phyloP scores from a whole-genome alignment of 2,888 invertebrate genomes.

The Drosophila lacicola region DNA sequence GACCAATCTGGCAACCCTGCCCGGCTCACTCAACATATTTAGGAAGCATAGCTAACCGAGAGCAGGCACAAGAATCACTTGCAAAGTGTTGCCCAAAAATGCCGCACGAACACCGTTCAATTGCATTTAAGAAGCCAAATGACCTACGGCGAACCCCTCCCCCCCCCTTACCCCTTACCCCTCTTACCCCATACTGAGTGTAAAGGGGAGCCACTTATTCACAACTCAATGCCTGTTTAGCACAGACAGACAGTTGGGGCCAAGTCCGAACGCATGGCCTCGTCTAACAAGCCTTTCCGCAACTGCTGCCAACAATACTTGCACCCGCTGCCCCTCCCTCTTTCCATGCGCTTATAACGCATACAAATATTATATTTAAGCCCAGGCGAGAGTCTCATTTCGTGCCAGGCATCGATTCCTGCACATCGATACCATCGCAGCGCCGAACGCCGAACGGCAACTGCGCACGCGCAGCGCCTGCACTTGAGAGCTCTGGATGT shows the following conservation, averaged over 20 bases:
- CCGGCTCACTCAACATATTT: constrained; percentile 16
- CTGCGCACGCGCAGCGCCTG: constrained; percentile 75
- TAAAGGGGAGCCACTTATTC: constrained; percentile 39
- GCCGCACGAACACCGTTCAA: constrained; percentile 73
- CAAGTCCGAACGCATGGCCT: constrained; percentile 25
- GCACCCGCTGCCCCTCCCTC: neutral
- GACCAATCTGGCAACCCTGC: constrained; percentile 46
- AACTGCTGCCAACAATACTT: constrained; percentile 63
- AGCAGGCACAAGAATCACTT: constrained; percentile 64
- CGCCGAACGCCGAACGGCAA: constrained; percentile 54
- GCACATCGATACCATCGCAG: constrained; percentile 61
- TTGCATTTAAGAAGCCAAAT: constrained; percentile 82
- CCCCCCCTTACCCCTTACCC: constrained; percentile 15
- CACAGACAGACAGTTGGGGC: constrained; percentile 22
- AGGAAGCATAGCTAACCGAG: constrained; percentile 41
- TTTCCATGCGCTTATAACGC: constrained; percentile 59
- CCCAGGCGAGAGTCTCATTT: constrained; percentile 55
- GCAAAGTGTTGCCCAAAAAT: constrained; percentile 78
- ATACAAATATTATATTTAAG: constrained; percentile 76
- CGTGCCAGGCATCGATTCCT: constrained; percentile 73
- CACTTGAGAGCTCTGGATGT: constrained; percentile 18
- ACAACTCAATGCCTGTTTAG: constrained; percentile 78
- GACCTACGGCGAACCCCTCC: constrained; percentile 65
- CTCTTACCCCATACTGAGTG: constrained; percentile 3
- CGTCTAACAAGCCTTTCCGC: constrained; percentile 76